These are phyloP conservation scores for Beris morrisii DNA, from an alignment of 2,888 invertebrate species.

Conservation along the genomic window DNA sequence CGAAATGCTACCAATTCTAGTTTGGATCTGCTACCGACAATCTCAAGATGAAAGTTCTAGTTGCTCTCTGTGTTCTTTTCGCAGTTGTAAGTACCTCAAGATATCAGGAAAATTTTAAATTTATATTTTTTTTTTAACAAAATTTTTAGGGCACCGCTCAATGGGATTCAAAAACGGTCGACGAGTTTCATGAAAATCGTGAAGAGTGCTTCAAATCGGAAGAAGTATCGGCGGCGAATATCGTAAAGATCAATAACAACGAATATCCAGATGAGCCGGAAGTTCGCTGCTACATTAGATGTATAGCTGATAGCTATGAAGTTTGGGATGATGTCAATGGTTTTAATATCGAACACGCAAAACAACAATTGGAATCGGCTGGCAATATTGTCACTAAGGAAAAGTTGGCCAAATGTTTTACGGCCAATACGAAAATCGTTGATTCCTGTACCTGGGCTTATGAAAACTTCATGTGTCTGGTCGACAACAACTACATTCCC, in stretches of 20 bases:
- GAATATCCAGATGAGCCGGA: not conserved
- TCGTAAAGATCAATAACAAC: not conserved
- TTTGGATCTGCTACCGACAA: too few relatives aligned
- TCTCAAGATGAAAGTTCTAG: slow-evolving; percentile 6
- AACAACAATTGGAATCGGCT: not conserved
- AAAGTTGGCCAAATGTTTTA: slow-evolving; percentile 1
- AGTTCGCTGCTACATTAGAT: slow-evolving; percentile 11
- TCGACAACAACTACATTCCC: not conserved
- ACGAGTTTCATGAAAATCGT: not conserved
- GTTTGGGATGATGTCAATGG: slow-evolving; percentile 9
- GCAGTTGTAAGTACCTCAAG: slow-evolving; percentile 1
- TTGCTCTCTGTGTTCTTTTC: slow-evolving; percentile 12
- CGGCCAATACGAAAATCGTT: not conserved
- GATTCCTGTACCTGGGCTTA: slow-evolving; percentile 12
- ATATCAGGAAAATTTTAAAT: not conserved
- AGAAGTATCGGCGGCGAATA: not conserved
- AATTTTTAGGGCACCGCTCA: not conserved
- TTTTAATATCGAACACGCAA: slow-evolving; percentile 4
- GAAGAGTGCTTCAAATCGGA: slow-evolving; percentile 12
- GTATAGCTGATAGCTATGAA: not conserved
- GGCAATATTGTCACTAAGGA: not conserved
- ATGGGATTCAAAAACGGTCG: slow-evolving; percentile 15
- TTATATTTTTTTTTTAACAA: too few relatives aligned
- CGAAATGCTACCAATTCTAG: too few relatives aligned
- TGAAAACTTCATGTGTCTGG: slow-evolving; percentile 12